Evolutionary conservation across 30 jellyfish, hydroid and myxozoan genomes (phyloP).

Genomic region (Aurelia sp.): DNA sequence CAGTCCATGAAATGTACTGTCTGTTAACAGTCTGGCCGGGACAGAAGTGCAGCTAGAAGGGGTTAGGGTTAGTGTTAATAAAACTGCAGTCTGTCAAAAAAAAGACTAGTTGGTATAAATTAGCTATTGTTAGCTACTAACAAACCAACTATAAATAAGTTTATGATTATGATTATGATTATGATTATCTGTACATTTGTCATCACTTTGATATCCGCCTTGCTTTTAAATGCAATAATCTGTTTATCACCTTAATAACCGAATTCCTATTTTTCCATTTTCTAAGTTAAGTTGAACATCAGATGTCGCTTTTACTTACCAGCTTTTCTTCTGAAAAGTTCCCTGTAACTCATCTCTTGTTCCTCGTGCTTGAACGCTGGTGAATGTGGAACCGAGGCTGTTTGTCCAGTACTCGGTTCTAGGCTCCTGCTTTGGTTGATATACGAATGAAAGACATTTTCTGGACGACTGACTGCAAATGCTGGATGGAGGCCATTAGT

Average conservation of each 20-base stretch:
- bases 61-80: too few relatives aligned
- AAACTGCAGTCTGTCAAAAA: too few relatives aligned
- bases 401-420: slow-evolving; percentile 10
- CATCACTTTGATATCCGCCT: too few relatives aligned
- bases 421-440: slow-evolving; percentile 27
- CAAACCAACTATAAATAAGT: too few relatives aligned
- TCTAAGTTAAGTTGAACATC: neutral
- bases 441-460: slow-evolving; percentile 26
- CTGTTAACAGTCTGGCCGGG: slow-evolving; percentile 96
- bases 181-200: too few relatives aligned
- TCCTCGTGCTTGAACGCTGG: slow-evolving; percentile 39
- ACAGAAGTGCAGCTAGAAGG: slow-evolving; percentile 87
- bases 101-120: too few relatives aligned
- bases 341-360: slow-evolving; percentile 47
- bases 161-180: too few relatives aligned
- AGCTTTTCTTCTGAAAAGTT: slow-evolving; percentile 32
- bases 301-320: slow-evolving; percentile 8
- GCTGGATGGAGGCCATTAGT: slow-evolving; percentile 13
- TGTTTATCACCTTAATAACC: neutral
- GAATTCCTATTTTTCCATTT: neutral
- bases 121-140: too few relatives aligned
- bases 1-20: slow-evolving; percentile 96
- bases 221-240: too few relatives aligned
- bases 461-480: slow-evolving; percentile 34
- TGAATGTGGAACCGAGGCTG: slow-evolving; percentile 11